Base-by-base conservation (phyloP, 2,797 vertebrate species). In the Morus bassanus region DNA sequence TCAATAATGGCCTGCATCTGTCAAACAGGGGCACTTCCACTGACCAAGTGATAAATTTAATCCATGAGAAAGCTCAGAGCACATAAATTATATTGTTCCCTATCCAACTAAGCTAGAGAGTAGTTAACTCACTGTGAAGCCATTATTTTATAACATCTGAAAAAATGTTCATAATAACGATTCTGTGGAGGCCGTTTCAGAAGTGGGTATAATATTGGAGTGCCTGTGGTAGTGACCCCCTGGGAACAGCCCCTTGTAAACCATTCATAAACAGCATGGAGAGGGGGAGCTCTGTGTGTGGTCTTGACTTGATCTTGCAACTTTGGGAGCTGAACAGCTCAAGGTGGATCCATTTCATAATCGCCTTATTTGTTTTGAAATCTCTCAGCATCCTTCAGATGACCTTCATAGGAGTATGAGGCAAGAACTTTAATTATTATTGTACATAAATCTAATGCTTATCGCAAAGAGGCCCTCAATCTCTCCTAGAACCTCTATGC, bases 271-370 rank as follows among this genome's bases (percentile, higher is more conserved):
- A 96, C 93, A 96, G 86, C 61, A 59, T 48, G 69, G 73, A 88
- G 85, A 94, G 69, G 23, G 67, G 63, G 88, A 94, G 57, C 94
- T 88, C 82, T 91, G 94, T 97, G 96, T 97, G 96, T 96, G 96
- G 96, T 97, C 96, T 88, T 69, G 68, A 94, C 92, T 91, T 89
- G 69, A 83, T 96, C 93, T 85, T 81, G 85, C 65, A 94, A 91
- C 54, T 94, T 93, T 94, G 87, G 81, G 87, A 95, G 85, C 65
- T 56, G 89, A 97, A 67, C 46, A 84, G 90, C 92, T 92, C 92
- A 93, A 97, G 89, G 96, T 97, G 82, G 94, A 96, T 93, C 95
- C 82, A 92, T 95, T 96, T 95, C 92, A 89, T 91, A 96, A 96
- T 92, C 22, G 14, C 65, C 84, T 93, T 93, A 91, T 85, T 96